These are phyloP conservation scores for Molossus molossus DNA, from an alignment of 2,797 vertebrate species.

Conservation along the genomic window DNA sequence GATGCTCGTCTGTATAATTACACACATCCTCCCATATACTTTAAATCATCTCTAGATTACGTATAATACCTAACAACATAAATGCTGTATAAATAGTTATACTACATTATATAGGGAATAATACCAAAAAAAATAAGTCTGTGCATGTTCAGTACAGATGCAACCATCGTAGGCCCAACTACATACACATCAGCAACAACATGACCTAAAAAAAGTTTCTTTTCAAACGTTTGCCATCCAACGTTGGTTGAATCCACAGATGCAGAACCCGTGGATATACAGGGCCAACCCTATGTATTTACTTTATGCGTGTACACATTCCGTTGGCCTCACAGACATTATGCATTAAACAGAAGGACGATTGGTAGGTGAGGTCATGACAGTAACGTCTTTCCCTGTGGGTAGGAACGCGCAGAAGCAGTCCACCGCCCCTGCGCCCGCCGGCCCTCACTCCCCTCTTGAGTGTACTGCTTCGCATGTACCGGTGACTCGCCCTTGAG, in stretches of 20 bases:
- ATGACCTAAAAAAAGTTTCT: background rate
- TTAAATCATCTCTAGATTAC: background rate
- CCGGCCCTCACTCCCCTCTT: background rate
- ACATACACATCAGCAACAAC: background rate
- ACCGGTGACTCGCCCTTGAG: background rate
- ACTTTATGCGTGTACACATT: background rate
- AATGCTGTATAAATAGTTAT: background rate
- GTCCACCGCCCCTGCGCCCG: background rate
- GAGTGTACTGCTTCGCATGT: too few species aligned
- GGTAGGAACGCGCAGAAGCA: background rate
- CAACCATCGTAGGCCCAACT: background rate
- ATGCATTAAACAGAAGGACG: background rate
- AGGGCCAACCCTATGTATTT: background rate
- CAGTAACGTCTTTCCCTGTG: background rate
- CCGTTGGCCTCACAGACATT: background rate
- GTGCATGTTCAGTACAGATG: background rate
- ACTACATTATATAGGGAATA: background rate
- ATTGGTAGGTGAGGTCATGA: background rate
- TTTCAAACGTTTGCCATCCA: background rate
- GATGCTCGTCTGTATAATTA: background rate
- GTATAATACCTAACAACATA: background rate
- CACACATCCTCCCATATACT: background rate
- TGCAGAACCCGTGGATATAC: background rate
- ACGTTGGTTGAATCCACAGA: background rate
- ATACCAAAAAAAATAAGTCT: background rate